Conservation (phyloP, 2,888 invertebrate genomes). For the Orthosia gracilis region DNA sequence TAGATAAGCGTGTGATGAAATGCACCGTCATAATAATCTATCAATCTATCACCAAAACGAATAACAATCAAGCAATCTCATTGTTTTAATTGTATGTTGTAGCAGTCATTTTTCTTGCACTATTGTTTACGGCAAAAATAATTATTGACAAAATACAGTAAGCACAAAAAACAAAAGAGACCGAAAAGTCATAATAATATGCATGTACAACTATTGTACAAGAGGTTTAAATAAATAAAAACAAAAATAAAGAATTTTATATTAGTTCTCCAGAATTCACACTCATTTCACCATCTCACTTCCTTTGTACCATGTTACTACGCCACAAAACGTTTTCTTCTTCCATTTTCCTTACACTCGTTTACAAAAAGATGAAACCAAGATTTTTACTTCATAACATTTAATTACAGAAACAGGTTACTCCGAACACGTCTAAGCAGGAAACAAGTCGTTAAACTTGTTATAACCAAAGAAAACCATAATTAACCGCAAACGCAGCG, state of each 20-base stretch:
- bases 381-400: conserved; percentile 17
- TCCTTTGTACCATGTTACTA: neutral
- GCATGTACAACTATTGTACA: too few relatives aligned
- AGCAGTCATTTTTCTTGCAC: neutral
- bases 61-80: neutral
- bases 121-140: too few relatives aligned
- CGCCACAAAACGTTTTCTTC: neutral
- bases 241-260: too few relatives aligned
- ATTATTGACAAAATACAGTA: neutral
- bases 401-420: conserved; percentile 40
- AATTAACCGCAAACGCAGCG: conserved; percentile 55
- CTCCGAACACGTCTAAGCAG: conserved; percentile 25
- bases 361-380: conserved; percentile 17
- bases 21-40: too few relatives aligned
- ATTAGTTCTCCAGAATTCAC: neutral
- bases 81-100: neutral
- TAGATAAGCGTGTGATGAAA: too few relatives aligned
- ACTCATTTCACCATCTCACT: neutral
- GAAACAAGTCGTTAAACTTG: conserved; percentile 56
- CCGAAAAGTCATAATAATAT: too few relatives aligned
- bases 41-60: neutral
- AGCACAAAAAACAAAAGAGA: neutral
- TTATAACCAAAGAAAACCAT: conserved; percentile 56
- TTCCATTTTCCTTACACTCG: neutral
- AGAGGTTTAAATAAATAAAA: too few relatives aligned